Conservation (phyloP, 2,797 vertebrate genomes). For the Halcyon leucocephala region DNA sequence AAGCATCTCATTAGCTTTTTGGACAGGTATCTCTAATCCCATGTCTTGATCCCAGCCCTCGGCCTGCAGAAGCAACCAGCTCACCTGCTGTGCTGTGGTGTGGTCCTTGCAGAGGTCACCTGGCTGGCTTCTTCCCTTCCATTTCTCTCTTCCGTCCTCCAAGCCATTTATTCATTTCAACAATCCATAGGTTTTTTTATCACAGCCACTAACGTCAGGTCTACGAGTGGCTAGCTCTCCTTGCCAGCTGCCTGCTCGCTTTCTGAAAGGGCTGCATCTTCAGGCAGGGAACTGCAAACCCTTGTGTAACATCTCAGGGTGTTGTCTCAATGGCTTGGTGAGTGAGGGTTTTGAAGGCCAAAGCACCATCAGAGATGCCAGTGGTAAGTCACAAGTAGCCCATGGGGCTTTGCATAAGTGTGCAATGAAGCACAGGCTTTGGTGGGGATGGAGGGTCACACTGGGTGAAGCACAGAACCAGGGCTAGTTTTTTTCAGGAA, state of each 20-base stretch:
- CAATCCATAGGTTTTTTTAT: neutral
- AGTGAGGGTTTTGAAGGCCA: neutral
- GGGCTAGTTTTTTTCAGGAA: neutral
- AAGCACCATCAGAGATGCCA: neutral
- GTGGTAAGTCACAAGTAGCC: neutral
- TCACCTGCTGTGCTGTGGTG: neutral
- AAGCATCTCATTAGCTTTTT: neutral
- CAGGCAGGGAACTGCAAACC: neutral
- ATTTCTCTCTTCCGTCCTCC: neutral
- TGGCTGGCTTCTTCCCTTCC: neutral
- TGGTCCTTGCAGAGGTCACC: neutral
- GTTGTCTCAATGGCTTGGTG: neutral
- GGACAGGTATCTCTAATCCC: neutral
- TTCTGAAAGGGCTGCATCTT: neutral
- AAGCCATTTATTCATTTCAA: neutral
- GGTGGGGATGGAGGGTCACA: rapidly evolving
- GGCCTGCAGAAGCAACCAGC: neutral
- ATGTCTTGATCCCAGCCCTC: neutral
- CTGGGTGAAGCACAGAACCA: rapidly evolving
- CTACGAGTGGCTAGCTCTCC: neutral
- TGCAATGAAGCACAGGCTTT: neutral
- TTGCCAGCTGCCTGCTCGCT: neutral
- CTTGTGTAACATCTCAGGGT: neutral
- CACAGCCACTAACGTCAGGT: neutral
- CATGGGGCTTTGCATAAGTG: rapidly evolving